Evolutionary conservation across 2,113 vertebrate species (phyloP).

Genomic region (Myrmecophaga tridactyla): DNA sequence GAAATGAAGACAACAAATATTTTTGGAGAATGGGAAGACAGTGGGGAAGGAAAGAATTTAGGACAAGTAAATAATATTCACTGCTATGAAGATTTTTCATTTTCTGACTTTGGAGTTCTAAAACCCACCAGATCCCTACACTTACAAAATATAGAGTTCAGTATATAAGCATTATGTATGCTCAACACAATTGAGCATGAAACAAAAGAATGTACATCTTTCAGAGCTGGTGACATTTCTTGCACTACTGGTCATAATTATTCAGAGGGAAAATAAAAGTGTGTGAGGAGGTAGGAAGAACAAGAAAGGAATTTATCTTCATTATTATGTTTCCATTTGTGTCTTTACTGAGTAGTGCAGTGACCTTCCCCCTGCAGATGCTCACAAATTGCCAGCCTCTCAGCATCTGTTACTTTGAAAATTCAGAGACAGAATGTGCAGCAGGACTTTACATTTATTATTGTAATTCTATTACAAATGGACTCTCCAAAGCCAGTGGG

Average conservation of each 20-base stretch:
- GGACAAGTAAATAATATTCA: not conserved
- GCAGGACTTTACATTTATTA: not conserved
- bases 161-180: not conserved
- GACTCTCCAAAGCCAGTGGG: not conserved
- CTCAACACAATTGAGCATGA: not conserved
- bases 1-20: not conserved
- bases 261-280: not conserved
- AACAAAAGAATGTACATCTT: not conserved
- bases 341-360: not conserved
- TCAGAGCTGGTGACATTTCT: not conserved
- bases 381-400: not conserved
- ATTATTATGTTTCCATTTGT: not conserved
- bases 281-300: too few species aligned
- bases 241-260: not conserved
- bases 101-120: constrained; percentile 18
- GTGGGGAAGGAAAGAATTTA: not conserved
- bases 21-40: rapidly evolving
- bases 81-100: not conserved
- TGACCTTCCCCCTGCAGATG: constrained; percentile 30
- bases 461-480: not conserved
- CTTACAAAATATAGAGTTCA: not conserved
- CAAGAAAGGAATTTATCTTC: not conserved
- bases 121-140: not conserved
- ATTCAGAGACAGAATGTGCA: not conserved
- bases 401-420: constrained; percentile 52